Evolutionary conservation across 2,888 invertebrate species (phyloP).

Genomic region (Panzeria rudis): DNA sequence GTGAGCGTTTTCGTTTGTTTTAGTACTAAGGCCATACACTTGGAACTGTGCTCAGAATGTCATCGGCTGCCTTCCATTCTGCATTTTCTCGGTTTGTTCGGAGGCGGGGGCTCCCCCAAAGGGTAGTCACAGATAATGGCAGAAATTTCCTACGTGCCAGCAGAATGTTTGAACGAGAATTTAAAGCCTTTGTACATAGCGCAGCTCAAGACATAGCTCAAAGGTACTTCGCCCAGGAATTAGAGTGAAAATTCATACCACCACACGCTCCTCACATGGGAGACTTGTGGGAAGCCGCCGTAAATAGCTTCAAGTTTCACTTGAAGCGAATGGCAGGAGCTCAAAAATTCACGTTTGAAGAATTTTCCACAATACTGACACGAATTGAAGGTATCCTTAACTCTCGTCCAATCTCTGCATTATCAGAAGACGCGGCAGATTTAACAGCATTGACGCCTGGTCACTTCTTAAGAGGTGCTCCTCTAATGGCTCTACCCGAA

Average conservation of each 20-base stretch:
- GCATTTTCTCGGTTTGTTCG: background rate
- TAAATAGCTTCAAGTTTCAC: background rate
- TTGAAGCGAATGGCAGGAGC: background rate
- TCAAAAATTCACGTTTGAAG: background rate
- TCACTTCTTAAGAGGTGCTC: background rate
- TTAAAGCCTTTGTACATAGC: background rate
- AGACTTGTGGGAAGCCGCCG: background rate
- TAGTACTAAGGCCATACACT: background rate
- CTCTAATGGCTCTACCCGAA: background rate
- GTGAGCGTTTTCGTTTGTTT: background rate
- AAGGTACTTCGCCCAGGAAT: background rate
- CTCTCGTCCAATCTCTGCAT: background rate
- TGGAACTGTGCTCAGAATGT: background rate
- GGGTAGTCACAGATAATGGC: background rate
- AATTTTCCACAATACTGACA: background rate
- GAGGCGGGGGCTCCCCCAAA: background rate
- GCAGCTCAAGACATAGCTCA: background rate
- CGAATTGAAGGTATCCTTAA: background rate
- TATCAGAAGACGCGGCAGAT: background rate
- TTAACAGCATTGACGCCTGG: background rate
- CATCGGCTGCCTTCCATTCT: background rate
- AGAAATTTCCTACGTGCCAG: background rate
- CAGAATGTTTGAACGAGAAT: background rate
- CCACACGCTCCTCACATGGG: background rate
- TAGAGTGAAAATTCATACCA: background rate